Conservation (phyloP, 2,888 invertebrate genomes). For the Conus canariensis region DNA sequence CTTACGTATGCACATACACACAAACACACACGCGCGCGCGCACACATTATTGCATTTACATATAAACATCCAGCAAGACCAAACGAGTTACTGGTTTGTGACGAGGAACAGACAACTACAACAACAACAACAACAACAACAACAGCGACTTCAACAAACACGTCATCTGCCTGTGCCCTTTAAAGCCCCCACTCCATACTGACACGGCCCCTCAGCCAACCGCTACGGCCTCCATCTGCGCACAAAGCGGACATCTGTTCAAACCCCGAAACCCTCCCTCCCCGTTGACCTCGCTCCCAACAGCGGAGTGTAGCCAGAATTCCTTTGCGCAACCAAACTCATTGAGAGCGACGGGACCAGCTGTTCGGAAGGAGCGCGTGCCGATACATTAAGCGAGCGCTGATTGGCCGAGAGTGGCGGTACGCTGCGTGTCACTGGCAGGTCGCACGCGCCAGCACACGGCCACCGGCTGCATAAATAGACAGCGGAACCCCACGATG, state of each 20-base stretch:
- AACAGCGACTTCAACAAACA: background rate
- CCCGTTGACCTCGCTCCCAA: background rate
- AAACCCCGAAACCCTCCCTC: background rate
- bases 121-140: background rate
- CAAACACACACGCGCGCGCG: too few species aligned
- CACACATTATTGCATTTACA: too few species aligned
- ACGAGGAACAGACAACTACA: background rate
- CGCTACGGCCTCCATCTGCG: background rate
- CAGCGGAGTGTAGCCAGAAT: slow-evolving; percentile 18
- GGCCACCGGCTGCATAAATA: background rate
- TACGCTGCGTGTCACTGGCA: slow-evolving; percentile 17
- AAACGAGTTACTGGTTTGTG: too few species aligned
- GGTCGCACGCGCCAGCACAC: slow-evolving; percentile 23
- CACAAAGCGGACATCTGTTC: background rate
- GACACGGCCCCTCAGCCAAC: background rate
- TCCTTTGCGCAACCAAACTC: slow-evolving; percentile 19
- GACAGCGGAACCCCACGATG: background rate
- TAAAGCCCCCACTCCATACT: background rate
- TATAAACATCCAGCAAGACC: too few species aligned
- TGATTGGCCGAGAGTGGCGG: slow-evolving; percentile 26
- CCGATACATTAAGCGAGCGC: slow-evolving; percentile 22
- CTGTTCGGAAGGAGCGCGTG: slow-evolving; percentile 22
- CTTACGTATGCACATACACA: too few species aligned
- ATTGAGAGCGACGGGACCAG: slow-evolving; percentile 19
- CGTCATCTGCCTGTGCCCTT: background rate